Evolutionary conservation across 2,797 vertebrate genomes (phyloP).

Genomic region (Sandelia bainsii): DNA sequence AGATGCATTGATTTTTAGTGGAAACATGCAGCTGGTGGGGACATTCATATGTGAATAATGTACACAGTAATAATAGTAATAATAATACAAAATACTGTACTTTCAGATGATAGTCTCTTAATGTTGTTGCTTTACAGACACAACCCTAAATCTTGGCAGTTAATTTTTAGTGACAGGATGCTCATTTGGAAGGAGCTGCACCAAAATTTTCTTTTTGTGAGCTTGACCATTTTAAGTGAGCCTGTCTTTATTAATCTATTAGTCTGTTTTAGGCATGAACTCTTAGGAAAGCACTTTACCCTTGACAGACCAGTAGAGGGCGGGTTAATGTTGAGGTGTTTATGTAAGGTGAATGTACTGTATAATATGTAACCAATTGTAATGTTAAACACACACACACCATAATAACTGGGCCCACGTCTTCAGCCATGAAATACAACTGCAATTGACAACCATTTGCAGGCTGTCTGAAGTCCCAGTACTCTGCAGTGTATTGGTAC

Average conservation of each 20-base stretch:
- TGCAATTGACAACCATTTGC: neutral
- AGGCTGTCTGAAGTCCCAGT: neutral
- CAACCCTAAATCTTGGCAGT: neutral
- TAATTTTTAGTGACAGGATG: neutral
- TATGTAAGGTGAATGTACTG: too few relatives aligned
- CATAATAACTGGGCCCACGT: too few relatives aligned
- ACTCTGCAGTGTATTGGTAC: neutral
- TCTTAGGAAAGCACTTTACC: neutral
- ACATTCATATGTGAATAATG: neutral
- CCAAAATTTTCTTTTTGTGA: neutral
- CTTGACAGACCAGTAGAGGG: conserved; percentile 50
- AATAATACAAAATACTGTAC: neutral
- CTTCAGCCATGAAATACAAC: neutral
- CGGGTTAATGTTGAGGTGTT: neutral
- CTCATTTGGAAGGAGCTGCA: neutral
- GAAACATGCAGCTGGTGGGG: neutral
- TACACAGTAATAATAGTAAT: too few relatives aligned
- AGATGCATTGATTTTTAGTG: neutral
- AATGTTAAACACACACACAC: too few relatives aligned
- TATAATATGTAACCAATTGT: too few relatives aligned
- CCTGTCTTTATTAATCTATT: too few relatives aligned
- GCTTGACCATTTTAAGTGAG: neutral
- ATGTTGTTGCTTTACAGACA: too few relatives aligned
- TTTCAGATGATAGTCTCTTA: neutral
- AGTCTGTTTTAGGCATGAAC: neutral